Conservation (phyloP, 2,888 invertebrate species). For the Parnassius mnemosyne region DNA sequence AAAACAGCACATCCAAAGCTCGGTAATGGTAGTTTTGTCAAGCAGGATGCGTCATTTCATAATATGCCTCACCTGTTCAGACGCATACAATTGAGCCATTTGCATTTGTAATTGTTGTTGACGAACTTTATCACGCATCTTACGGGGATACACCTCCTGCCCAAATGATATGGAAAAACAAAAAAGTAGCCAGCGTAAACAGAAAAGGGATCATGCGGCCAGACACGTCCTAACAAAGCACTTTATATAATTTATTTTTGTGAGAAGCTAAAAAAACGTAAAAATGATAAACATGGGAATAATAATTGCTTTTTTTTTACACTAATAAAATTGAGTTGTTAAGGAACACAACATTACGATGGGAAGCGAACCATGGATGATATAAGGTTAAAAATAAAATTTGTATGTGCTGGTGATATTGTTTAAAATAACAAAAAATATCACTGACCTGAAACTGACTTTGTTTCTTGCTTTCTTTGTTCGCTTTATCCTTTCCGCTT, state of each 20-base stretch:
- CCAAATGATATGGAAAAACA: slow-evolving; percentile 81
- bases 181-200: slow-evolving; percentile 79
- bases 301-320: slow-evolving; percentile 28
- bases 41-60: slow-evolving; percentile 74
- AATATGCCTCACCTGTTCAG: slow-evolving; percentile 76
- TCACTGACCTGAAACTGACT: slow-evolving; percentile 83
- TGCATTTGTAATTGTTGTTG: slow-evolving; percentile 83
- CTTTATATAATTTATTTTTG: slow-evolving; percentile 36
- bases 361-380: slow-evolving; percentile 56
- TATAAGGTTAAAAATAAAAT: slow-evolving; percentile 54
- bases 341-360: slow-evolving; percentile 63
- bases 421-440: slow-evolving; percentile 25
- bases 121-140: slow-evolving; percentile 90
- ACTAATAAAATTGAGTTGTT: slow-evolving; percentile 40
- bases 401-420: slow-evolving; percentile 68
- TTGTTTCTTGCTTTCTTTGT: slow-evolving; percentile 82
- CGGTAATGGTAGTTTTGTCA: slow-evolving; percentile 56
- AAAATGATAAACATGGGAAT: slow-evolving; percentile 34
- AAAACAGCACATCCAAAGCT: slow-evolving; percentile 80
- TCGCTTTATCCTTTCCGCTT: slow-evolving; percentile 79
- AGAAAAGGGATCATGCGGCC: slow-evolving; percentile 75
- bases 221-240: slow-evolving; percentile 62
- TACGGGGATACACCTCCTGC: slow-evolving; percentile 90
- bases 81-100: slow-evolving; percentile 80
- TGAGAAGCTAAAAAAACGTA: slow-evolving; percentile 48